phyloP scores from a whole-genome alignment of 2,888 invertebrate genomes.

The Drosophila meridionalis region DNA sequence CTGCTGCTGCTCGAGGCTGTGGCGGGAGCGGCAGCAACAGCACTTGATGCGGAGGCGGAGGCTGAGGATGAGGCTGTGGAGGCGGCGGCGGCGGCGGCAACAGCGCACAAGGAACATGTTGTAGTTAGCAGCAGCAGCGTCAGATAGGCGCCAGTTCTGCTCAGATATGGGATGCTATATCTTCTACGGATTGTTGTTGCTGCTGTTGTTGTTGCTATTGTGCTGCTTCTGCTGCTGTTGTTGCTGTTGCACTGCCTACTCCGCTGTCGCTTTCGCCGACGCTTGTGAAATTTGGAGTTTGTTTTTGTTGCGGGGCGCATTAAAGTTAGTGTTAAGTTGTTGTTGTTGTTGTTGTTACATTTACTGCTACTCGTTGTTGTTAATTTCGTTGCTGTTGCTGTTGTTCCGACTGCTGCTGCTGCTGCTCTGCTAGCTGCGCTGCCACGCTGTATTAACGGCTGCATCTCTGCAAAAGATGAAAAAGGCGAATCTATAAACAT shows the following conservation, averaged over 20 bases:
- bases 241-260: conserved; percentile 16
- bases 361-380: conserved; percentile 47
- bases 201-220: conserved; percentile 2
- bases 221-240: conserved; percentile 23
- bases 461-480: conserved; percentile 50
- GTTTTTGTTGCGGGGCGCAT: conserved; percentile 28
- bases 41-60: conserved; percentile 46
- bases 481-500: neutral
- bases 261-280: conserved; percentile 59
- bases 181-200: conserved; percentile 13
- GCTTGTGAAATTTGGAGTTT: conserved; percentile 53
- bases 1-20: conserved; percentile 3
- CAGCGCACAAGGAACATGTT: conserved; percentile 82
- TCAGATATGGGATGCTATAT: conserved; percentile 28
- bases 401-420: conserved; percentile 18
- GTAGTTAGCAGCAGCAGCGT: conserved; percentile 78
- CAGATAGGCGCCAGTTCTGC: conserved; percentile 62
- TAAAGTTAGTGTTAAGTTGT: conserved; percentile 26
- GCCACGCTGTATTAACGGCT: conserved; percentile 44
- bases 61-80: conserved; percentile 64
- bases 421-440: conserved; percentile 41
- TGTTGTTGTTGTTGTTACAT: conserved; percentile 17
- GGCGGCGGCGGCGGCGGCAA: conserved; percentile 54
- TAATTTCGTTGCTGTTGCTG: conserved; percentile 39
- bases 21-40: conserved; percentile 6